Evolutionary conservation across 2,888 invertebrate species (phyloP).

Genomic region (Phyto melanocephala): DNA sequence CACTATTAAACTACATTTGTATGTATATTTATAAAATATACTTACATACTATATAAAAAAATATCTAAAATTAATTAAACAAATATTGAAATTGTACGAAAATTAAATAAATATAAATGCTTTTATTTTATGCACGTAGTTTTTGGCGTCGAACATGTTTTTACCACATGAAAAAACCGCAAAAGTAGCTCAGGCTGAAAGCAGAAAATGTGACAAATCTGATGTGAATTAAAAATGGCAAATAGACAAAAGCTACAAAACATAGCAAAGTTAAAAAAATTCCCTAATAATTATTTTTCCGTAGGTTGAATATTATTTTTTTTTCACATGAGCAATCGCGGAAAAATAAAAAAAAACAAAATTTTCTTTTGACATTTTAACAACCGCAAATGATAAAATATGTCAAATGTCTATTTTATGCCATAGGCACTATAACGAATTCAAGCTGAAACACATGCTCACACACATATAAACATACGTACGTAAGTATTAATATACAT

Average conservation of each 20-base stretch:
- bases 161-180: slow-evolving; percentile 17
- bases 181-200: not conserved
- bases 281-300: slow-evolving; percentile 30
- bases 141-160: slow-evolving; percentile 20
- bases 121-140: slow-evolving; percentile 3
- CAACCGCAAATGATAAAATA: slow-evolving; percentile 56
- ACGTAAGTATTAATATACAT: not conserved
- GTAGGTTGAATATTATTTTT: not conserved
- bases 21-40: too few relatives aligned
- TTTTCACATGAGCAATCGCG: not conserved
- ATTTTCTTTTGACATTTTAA: slow-evolving; percentile 39
- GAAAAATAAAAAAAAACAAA: not conserved
- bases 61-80: not conserved
- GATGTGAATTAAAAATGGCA: slow-evolving; percentile 42
- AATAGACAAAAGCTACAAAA: not conserved
- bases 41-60: not conserved
- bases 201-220: slow-evolving; percentile 47
- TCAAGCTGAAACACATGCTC: not conserved
- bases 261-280: not conserved
- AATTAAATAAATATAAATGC: not conserved
- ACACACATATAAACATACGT: not conserved
- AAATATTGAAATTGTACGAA: not conserved
- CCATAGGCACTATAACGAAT: slow-evolving; percentile 13
- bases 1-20: not conserved
- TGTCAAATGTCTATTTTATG: slow-evolving; percentile 48